Percentiles rank a stretch among this genome's conserved stretches.
These are phyloP conservation scores for Albula glossodonta DNA, from an alignment of 2,113 vertebrate genomes.

Conservation along the genomic window DNA sequence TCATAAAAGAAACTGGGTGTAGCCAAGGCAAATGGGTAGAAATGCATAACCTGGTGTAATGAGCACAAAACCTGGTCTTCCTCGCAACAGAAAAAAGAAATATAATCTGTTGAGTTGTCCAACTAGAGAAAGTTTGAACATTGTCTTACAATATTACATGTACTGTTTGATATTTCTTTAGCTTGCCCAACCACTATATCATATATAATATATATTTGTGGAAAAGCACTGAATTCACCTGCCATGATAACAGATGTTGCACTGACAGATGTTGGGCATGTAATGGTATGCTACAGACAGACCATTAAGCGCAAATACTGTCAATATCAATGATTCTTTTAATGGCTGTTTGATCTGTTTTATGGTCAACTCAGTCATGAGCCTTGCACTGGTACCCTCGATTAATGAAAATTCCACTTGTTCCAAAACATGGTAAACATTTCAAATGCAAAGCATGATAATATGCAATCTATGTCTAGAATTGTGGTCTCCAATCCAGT, in stretches of 20 bases:
- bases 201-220: too few relatives aligned
- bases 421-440: background rate
- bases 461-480: background rate
- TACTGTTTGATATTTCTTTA: too few relatives aligned
- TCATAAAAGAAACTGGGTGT: too few relatives aligned
- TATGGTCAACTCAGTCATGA: background rate
- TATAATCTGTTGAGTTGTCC: too few relatives aligned
- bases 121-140: too few relatives aligned
- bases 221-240: constrained; percentile 8
- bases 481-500: background rate
- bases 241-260: background rate
- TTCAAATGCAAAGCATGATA: background rate
- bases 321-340: background rate
- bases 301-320: constrained; percentile 16
- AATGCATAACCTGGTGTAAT: too few relatives aligned
- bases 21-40: too few relatives aligned
- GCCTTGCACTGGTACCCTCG: background rate
- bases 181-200: too few relatives aligned
- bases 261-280: background rate
- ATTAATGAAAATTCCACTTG: background rate
- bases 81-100: too few relatives aligned
- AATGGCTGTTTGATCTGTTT: constrained; percentile 8
- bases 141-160: too few relatives aligned
- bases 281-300: background rate
- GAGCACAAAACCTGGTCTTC: too few relatives aligned